Percentiles rank a stretch among this genome's conserved stretches.
These are phyloP conservation scores for Psylliodes chrysocephalus DNA, from an alignment of 2,888 invertebrate species.

Conservation along the genomic window DNA sequence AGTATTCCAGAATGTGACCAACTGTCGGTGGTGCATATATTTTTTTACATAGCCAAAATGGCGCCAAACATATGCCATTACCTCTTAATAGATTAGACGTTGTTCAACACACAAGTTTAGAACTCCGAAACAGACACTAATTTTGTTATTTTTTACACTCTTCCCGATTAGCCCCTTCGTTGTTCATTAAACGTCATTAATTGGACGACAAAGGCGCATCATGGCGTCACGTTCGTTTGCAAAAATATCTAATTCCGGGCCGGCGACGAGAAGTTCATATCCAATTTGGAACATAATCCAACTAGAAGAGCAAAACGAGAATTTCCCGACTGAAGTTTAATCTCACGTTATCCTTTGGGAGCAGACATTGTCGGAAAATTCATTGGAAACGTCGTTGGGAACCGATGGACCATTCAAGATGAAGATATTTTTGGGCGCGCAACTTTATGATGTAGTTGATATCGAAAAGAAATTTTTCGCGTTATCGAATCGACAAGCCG, in stretches of 20 bases:
- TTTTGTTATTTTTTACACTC: too few relatives aligned
- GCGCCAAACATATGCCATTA: too few relatives aligned
- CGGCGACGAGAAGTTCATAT: conserved; percentile 32
- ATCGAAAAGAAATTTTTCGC: conserved; percentile 1
- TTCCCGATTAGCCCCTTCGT: too few relatives aligned
- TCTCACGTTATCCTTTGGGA: conserved; percentile 40
- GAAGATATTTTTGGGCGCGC: conserved; percentile 1
- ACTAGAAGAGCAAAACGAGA: conserved; percentile 21
- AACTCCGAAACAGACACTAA: too few relatives aligned
- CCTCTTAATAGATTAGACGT: too few relatives aligned
- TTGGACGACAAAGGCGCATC: conserved; percentile 15
- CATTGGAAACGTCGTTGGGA: conserved; percentile 30
- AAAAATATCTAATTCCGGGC: conserved; percentile 29
- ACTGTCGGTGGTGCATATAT: too few relatives aligned
- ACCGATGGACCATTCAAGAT: conserved; percentile 21
- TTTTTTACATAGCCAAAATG: too few relatives aligned
- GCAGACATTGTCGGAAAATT: conserved; percentile 38
- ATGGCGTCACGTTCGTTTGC: conserved; percentile 23
- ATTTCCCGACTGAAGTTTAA: conserved; percentile 38
- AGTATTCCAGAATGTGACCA: too few relatives aligned
- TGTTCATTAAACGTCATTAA: conserved; percentile 13
- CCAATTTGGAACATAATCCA: conserved; percentile 39
- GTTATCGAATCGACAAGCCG: background rate
- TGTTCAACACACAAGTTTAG: too few relatives aligned
- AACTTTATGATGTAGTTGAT: conserved; percentile 19